These are phyloP conservation scores for Geotrypetes seraphini DNA, from an alignment of 2,797 vertebrate species.

Conservation along the genomic window DNA sequence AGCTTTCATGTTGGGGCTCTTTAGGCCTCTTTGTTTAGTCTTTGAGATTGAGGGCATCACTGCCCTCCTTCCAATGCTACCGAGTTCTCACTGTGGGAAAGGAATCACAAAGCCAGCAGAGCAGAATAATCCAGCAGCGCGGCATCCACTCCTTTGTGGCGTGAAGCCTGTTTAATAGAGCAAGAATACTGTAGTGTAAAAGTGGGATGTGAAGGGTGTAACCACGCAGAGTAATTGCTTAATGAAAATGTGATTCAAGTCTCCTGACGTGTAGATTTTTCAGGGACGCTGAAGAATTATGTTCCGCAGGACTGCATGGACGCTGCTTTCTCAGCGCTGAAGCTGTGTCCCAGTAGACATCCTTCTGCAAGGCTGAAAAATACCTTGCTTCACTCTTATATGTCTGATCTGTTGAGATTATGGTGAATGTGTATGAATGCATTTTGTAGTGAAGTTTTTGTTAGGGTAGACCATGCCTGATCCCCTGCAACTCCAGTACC, in stretches of 20 bases:
- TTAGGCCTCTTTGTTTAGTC: conserved; percentile 42
- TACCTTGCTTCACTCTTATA: no score
- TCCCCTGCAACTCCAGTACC: no score
- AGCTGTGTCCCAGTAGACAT: no score
- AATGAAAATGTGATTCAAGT: conserved; percentile 16
- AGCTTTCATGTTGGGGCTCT: conserved; percentile 55
- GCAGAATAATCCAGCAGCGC: conserved; percentile 66
- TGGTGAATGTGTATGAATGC: no score
- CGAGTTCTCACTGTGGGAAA: conserved; percentile 62
- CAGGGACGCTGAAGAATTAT: no score
- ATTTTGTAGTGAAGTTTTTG: no score
- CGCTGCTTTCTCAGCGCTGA: no score
- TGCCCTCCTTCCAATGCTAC: conserved; percentile 27
- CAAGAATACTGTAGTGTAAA: conserved; percentile 21
- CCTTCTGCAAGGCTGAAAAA: no score
- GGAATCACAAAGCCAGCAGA: conserved; percentile 50
- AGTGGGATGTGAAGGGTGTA: neutral
- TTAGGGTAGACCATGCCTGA: no score
- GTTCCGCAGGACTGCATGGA: no score
- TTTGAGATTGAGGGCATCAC: conserved; percentile 32
- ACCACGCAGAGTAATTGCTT: conserved; percentile 9
- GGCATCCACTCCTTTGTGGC: conserved; percentile 47
- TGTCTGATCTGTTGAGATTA: no score
- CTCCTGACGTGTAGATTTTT: neutral
- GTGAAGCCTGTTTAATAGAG: conserved; percentile 20